These are phyloP conservation scores for Tanypteryx hageni DNA, from an alignment of 2,888 invertebrate genomes.

Conservation along the genomic window DNA sequence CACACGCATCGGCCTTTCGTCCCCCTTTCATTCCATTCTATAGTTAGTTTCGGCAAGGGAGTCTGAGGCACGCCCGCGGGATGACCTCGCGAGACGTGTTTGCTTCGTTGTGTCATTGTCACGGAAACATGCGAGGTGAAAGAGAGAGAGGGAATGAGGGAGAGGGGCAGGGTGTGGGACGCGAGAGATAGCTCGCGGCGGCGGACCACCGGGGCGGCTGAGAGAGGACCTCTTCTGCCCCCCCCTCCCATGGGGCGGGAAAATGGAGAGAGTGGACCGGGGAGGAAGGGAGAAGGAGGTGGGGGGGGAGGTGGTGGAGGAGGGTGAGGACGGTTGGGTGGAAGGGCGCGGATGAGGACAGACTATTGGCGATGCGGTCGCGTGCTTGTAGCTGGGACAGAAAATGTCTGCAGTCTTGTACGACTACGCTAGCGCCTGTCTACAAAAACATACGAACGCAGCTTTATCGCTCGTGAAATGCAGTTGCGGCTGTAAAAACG, in stretches of 20 bases:
- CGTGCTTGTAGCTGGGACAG: neutral
- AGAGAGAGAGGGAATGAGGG: neutral
- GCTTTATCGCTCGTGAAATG: too few relatives aligned
- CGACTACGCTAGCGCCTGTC: too few relatives aligned
- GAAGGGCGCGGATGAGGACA: neutral
- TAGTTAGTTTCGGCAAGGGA: too few relatives aligned
- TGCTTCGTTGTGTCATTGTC: too few relatives aligned
- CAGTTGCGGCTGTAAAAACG: too few relatives aligned
- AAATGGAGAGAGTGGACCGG: neutral
- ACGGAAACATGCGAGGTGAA: too few relatives aligned
- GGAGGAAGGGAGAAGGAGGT: neutral
- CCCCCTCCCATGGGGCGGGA: neutral
- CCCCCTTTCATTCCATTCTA: too few relatives aligned
- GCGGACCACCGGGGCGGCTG: neutral
- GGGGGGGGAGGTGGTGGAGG: neutral
- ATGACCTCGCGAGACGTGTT: too few relatives aligned
- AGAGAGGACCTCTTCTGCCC: neutral
- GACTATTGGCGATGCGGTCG: neutral
- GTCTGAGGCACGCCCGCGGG: too few relatives aligned
- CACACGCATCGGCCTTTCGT: too few relatives aligned
- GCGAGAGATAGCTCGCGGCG: neutral
- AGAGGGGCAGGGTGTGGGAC: neutral
- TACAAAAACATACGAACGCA: too few relatives aligned
- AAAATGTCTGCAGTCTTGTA: too few relatives aligned
- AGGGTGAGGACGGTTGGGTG: neutral